These are phyloP conservation scores for Phalacrocorax aristotelis DNA, from an alignment of 2,113 vertebrate species.

Conservation along the genomic window DNA sequence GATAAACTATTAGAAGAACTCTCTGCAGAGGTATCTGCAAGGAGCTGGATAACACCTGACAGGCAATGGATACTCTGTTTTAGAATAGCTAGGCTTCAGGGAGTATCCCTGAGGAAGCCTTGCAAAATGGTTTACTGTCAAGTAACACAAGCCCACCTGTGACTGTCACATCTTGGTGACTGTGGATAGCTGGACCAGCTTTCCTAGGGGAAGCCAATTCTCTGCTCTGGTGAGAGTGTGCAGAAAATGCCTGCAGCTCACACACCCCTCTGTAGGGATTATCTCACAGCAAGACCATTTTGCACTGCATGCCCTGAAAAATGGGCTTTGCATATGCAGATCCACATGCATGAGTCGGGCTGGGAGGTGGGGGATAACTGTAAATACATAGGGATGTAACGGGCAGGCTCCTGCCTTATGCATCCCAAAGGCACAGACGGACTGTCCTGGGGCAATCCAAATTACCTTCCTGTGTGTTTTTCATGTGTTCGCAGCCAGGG, in stretches of 20 bases:
- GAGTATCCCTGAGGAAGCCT: not conserved
- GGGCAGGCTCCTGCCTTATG: not conserved
- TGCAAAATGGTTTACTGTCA: not conserved
- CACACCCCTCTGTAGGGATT: not conserved
- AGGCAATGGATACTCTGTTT: not conserved
- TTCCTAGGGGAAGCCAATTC: not conserved
- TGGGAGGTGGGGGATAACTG: not conserved
- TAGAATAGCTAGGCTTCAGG: not conserved
- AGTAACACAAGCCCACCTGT: not conserved
- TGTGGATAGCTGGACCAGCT: not conserved
- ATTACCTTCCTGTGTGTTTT: not conserved
- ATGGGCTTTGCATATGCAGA: not conserved
- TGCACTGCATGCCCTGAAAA: not conserved
- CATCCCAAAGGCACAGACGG: not conserved
- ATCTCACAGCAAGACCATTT: not conserved
- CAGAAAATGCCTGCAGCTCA: not conserved
- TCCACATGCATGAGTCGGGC: not conserved
- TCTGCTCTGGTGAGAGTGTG: not conserved
- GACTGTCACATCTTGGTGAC: not conserved
- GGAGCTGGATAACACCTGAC: not conserved
- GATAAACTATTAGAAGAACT: not conserved
- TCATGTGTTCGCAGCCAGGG: accelerated
- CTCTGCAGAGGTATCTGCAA: not conserved
- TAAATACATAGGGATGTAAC: not conserved
- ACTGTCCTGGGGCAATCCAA: not conserved